Conservation (phyloP, 2,888 invertebrate species). For the Nymphalis urticae region DNA sequence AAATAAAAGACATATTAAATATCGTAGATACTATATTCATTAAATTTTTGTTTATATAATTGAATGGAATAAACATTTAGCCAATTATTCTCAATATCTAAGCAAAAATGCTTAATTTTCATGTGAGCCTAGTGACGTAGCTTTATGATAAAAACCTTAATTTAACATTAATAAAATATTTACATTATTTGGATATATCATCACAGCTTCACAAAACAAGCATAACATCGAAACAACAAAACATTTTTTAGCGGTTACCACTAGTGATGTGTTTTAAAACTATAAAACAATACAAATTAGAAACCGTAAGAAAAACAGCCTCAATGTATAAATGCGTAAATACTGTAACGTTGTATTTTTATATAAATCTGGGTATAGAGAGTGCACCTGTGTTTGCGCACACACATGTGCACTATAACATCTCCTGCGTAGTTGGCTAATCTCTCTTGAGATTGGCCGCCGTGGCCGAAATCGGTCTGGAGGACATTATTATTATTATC, state of each 20-base stretch:
- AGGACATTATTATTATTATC: no score
- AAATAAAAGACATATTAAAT: constrained; percentile 54
- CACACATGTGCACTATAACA: no score
- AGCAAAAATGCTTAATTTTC: constrained; percentile 73
- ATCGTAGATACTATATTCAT: constrained; percentile 71
- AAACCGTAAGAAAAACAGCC: constrained; percentile 58
- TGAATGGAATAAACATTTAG: constrained; percentile 81
- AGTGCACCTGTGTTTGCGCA: no score
- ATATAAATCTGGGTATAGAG: no score
- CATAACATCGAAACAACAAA: constrained; percentile 76
- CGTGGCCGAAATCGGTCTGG: no score
- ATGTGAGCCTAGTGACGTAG: constrained; percentile 77
- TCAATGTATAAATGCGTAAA: constrained; percentile 76
- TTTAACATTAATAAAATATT: constrained; percentile 75
- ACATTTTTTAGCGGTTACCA: constrained; percentile 59
- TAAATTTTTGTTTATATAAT: constrained; percentile 77
- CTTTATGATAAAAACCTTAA: constrained; percentile 67
- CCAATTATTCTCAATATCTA: constrained; percentile 71
- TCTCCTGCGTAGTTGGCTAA: no score
- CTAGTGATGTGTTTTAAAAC: constrained; percentile 56
- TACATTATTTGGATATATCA: constrained; percentile 81
- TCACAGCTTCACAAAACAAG: constrained; percentile 82
- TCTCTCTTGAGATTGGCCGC: no score
- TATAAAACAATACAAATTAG: constrained; percentile 60
- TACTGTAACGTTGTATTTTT: constrained; percentile 57